Evolutionary conservation across 2,113 vertebrate genomes (phyloP).

Genomic region (Mixornis gularis): DNA sequence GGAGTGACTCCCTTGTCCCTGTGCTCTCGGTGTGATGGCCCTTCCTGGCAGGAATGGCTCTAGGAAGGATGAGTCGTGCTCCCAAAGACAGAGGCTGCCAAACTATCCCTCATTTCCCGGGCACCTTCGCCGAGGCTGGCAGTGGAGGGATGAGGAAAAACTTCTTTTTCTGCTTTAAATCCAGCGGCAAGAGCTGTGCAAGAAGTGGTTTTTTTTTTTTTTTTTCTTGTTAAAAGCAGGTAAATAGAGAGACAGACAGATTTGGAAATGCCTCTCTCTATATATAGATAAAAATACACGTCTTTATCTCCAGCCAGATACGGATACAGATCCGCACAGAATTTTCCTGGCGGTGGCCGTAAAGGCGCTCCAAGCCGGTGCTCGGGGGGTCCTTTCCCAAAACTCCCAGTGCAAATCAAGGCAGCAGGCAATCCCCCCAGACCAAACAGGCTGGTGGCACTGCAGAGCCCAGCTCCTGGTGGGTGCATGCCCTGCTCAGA

Average conservation of each 20-base stretch:
- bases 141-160: background rate
- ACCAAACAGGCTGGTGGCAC: background rate
- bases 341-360: background rate
- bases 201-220: slow-evolving; percentile 18
- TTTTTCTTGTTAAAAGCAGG: background rate
- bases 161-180: background rate
- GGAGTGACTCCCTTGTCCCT: background rate
- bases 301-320: slow-evolving; percentile 1
- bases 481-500: background rate
- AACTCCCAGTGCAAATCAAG: background rate
- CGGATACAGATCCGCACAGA: background rate
- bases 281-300: background rate
- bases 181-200: background rate
- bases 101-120: background rate
- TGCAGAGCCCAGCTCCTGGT: background rate
- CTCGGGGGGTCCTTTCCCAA: background rate
- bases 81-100: background rate
- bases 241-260: background rate
- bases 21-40: fast-evolving
- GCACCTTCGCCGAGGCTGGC: background rate
- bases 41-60: background rate
- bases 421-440: background rate
- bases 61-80: background rate
- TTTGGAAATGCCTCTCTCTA: background rate
- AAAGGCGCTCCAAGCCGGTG: background rate